Percentiles rank a stretch among this genome's conserved stretches.
Conservation (phyloP, 2,888 invertebrate species). For the Patella caerulea region DNA sequence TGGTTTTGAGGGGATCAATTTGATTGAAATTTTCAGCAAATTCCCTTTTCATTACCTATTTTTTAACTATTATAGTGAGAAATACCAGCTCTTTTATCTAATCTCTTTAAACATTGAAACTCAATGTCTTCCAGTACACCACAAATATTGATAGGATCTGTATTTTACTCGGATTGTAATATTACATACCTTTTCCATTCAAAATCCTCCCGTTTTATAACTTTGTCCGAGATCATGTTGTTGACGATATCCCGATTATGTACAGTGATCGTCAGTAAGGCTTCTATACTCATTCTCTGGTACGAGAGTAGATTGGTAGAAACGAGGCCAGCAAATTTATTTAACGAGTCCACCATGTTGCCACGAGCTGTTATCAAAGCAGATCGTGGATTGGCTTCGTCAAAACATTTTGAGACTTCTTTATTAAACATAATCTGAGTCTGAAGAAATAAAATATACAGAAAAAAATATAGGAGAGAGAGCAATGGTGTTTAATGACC, state of each 20-base stretch:
- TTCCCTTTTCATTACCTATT: too few relatives aligned
- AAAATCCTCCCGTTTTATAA: conserved; percentile 66
- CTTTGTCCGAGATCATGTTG: conserved; percentile 61
- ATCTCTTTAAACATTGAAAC: too few relatives aligned
- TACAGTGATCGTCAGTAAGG: conserved; percentile 69
- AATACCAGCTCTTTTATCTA: too few relatives aligned
- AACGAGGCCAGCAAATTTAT: conserved; percentile 64
- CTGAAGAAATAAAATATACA: conserved; percentile 43
- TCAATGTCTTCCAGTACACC: too few relatives aligned
- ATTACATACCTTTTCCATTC: conserved; percentile 68
- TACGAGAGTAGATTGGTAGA: conserved; percentile 54
- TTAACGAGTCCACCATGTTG: conserved; percentile 59
- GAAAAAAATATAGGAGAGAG: not conserved
- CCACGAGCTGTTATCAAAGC: conserved; percentile 55
- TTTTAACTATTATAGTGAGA: too few relatives aligned
- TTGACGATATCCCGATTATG: conserved; percentile 69
- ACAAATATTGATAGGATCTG: too few relatives aligned
- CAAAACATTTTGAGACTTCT: conserved; percentile 61
- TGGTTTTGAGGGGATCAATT: too few relatives aligned
- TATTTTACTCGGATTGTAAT: too few relatives aligned
- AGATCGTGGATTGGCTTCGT: conserved; percentile 43
- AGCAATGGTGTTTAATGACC: not conserved
- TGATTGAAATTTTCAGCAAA: too few relatives aligned
- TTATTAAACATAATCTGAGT: conserved; percentile 70
- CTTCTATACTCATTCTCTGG: conserved; percentile 69